Percentiles rank a stretch among this genome's conserved stretches.
These are phyloP conservation scores for Kryphioiulus occultus DNA, from an alignment of 2,888 invertebrate species.

Conservation along the genomic window DNA sequence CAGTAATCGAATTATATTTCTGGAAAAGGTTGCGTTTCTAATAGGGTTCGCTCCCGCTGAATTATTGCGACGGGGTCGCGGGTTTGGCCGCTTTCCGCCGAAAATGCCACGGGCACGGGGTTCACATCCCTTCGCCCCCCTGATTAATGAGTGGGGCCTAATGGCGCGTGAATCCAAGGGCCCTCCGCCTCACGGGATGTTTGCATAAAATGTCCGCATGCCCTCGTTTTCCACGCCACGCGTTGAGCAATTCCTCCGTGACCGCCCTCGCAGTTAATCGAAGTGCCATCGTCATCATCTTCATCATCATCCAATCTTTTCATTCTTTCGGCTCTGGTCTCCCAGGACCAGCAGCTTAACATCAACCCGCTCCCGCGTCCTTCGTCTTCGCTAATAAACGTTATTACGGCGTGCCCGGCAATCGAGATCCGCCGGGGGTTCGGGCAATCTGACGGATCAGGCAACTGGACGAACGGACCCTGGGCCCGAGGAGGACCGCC, in stretches of 20 bases:
- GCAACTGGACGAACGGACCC: neutral
- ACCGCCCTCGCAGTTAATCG: slow-evolving; percentile 26
- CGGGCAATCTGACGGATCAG: neutral
- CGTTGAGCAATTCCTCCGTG: slow-evolving; percentile 1
- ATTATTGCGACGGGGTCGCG: too few species aligned
- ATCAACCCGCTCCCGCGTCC: neutral
- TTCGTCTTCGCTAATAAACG: slow-evolving; percentile 10
- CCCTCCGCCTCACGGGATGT: neutral
- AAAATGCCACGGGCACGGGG: neutral
- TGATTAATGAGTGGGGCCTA: neutral
- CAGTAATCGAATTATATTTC: slow-evolving; percentile 13
- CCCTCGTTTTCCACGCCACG: too few species aligned
- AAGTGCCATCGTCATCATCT: slow-evolving; percentile 28
- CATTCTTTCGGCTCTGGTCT: neutral
- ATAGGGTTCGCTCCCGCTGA: neutral
- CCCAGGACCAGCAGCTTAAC: neutral
- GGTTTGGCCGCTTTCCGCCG: neutral
- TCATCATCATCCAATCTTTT: slow-evolving; percentile 11
- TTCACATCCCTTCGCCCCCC: neutral
- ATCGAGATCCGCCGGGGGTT: too few species aligned
- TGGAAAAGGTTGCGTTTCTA: neutral
- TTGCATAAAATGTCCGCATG: neutral
- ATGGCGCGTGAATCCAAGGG: neutral
- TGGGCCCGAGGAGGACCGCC: neutral
- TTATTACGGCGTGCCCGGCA: neutral